These are phyloP conservation scores for Porites evermanni DNA, from an alignment of 92 coral and sea anemone species.

Conservation along the genomic window DNA sequence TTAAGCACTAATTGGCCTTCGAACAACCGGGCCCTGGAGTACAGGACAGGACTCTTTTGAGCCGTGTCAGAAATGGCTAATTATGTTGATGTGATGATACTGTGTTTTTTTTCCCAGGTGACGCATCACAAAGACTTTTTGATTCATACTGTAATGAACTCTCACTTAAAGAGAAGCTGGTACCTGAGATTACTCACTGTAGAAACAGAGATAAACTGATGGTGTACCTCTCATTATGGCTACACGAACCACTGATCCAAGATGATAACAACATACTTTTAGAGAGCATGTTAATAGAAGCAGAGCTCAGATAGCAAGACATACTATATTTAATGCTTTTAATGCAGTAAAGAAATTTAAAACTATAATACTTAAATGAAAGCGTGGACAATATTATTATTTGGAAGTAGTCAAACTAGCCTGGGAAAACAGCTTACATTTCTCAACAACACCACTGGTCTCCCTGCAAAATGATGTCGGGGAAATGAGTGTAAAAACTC, in stretches of 20 bases:
- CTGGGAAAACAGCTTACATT: no score
- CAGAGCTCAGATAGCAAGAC: conserved; percentile 73
- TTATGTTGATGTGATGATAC: no score
- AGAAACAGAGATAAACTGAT: conserved; percentile 79
- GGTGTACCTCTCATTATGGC: conserved; percentile 91
- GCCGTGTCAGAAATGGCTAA: neutral
- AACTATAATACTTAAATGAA: no score
- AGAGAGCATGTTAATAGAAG: conserved; percentile 91
- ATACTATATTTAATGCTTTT: neutral
- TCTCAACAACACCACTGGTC: no score
- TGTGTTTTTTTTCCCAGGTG: conserved; percentile 46
- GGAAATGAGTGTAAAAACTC: no score
- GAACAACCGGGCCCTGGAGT: no score
- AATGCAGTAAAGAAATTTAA: no score
- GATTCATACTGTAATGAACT: conserved; percentile 79
- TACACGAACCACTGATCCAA: conserved; percentile 87
- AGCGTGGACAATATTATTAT: no score
- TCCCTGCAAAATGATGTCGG: no score
- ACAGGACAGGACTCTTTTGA: no score
- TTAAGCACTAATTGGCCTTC: no score
- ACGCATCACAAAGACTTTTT: conserved; percentile 72
- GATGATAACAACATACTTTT: conserved; percentile 70
- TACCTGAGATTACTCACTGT: conserved; percentile 70
- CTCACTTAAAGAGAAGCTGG: conserved; percentile 80
- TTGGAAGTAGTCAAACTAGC: no score